These are phyloP conservation scores for Brotogeris chrysoptera DNA, from an alignment of 2,797 vertebrate species.

Conservation along the genomic window DNA sequence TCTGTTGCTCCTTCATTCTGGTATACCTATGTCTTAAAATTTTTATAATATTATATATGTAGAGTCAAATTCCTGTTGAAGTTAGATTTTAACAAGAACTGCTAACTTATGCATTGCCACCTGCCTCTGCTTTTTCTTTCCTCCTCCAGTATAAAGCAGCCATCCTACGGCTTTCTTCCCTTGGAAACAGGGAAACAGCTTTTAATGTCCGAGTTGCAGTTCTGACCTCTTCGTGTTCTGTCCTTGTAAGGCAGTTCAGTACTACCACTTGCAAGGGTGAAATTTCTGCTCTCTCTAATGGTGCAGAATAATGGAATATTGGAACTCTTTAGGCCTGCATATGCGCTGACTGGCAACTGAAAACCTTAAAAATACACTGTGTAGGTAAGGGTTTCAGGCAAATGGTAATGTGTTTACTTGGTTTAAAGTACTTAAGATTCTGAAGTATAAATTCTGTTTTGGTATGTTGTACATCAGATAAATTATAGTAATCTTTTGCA, in stretches of 20 bases:
- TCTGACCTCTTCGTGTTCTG: background rate
- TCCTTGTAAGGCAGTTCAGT: background rate
- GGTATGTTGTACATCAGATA: background rate
- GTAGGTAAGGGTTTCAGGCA: background rate
- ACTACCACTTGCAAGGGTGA: background rate
- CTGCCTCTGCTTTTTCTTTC: background rate
- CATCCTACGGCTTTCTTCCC: background rate
- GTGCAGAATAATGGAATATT: background rate
- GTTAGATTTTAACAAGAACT: background rate
- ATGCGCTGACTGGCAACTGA: background rate
- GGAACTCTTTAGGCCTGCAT: background rate
- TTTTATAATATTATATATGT: background rate
- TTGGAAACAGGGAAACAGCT: background rate
- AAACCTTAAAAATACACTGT: background rate
- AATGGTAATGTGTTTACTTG: background rate
- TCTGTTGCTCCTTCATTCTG: background rate
- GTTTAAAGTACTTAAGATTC: background rate
- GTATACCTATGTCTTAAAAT: background rate
- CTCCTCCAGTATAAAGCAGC: background rate
- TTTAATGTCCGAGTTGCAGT: background rate
- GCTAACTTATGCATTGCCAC: background rate
- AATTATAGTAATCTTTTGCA: background rate
- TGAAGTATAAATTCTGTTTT: background rate
- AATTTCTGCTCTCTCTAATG: background rate
- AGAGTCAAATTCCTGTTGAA: background rate